phyloP scores from a whole-genome alignment of 2,888 invertebrate species.

The Alentia gelatinosa region DNA sequence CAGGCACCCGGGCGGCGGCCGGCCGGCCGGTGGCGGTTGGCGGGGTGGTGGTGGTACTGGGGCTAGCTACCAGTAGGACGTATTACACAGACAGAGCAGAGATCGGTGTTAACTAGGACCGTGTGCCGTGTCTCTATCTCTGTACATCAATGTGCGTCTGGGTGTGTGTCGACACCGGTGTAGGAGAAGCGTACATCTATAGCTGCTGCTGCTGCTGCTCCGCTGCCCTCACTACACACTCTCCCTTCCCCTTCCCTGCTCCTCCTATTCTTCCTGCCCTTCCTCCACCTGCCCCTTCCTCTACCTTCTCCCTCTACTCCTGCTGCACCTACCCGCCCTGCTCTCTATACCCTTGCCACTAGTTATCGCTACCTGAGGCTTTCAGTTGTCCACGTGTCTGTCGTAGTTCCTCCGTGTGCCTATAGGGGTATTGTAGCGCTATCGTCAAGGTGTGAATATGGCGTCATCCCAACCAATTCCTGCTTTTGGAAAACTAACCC shows the following conservation, averaged over 20 bases:
- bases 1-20: not conserved
- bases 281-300: not conserved
- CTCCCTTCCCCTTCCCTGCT: not conserved
- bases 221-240: not conserved
- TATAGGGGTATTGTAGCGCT: constrained; percentile 17
- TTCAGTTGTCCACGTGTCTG: constrained; percentile 9
- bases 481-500: not conserved
- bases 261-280: not conserved
- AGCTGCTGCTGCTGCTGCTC: constrained; percentile 12
- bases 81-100: constrained; percentile 47
- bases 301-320: not conserved
- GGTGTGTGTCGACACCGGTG: constrained; percentile 49
- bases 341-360: not conserved
- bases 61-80: constrained; percentile 44
- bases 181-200: not conserved
- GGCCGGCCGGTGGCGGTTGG: constrained; percentile 15
- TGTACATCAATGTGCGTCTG: constrained; percentile 39
- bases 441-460: constrained; percentile 21
- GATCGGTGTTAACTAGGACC: constrained; percentile 50
- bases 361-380: not conserved
- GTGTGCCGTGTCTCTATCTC: constrained; percentile 33
- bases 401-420: constrained; percentile 29
- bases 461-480: not conserved
- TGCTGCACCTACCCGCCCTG: not conserved
- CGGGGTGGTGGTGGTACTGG: constrained; percentile 47